Evolutionary conservation across 1,140 invertebrate genomes (phyloP).

Genomic region (Sitobion miscanthi): DNA sequence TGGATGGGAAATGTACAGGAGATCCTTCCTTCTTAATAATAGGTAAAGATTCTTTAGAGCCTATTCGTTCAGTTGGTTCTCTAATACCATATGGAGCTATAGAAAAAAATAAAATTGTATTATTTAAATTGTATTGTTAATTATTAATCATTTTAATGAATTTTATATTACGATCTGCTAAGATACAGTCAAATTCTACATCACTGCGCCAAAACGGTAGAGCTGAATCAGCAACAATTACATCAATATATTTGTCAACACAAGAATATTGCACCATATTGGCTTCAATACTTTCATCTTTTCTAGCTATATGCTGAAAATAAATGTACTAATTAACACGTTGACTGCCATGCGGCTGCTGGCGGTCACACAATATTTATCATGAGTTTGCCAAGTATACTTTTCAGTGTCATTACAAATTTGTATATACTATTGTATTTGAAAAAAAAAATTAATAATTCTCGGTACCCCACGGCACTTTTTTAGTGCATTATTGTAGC

Average conservation of each 20-base stretch:
- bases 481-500: too few relatives aligned
- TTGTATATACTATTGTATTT: too few relatives aligned
- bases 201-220: conserved; percentile 76
- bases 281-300: conserved; percentile 82
- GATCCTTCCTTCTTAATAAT: conserved; percentile 62
- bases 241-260: conserved; percentile 80
- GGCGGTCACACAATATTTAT: too few relatives aligned
- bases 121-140: not conserved
- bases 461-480: too few relatives aligned
- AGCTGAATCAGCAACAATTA: conserved; percentile 89
- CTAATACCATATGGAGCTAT: conserved; percentile 94
- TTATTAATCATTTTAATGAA: not conserved
- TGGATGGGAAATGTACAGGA: conserved; percentile 80
- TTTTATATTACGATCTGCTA: conserved; percentile 88
- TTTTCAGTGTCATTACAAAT: too few relatives aligned
- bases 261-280: conserved; percentile 89
- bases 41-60: conserved; percentile 64
- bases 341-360: too few relatives aligned
- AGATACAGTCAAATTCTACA: conserved; percentile 82
- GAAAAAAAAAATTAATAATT: too few relatives aligned
- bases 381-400: too few relatives aligned
- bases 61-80: conserved; percentile 86
- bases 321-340: not conserved
- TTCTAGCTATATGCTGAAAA: conserved; percentile 61
- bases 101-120: conserved; percentile 57